Evolutionary conservation across 2,888 invertebrate genomes (phyloP), one percentile per base, ranked within the genome.

Genomic region (Hyles lineata): DNA sequence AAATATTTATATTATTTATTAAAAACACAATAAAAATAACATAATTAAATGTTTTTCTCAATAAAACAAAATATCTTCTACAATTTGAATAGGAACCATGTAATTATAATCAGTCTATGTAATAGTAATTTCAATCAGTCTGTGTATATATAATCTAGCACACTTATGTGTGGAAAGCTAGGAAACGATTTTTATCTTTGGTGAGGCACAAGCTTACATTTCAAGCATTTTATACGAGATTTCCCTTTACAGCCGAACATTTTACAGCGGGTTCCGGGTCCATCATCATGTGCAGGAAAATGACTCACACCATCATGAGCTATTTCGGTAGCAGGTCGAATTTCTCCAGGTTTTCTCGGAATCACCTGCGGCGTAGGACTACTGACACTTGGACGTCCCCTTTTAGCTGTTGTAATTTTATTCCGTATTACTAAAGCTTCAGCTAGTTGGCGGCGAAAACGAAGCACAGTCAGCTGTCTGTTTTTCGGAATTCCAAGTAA

Each of bases 111-210:
- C 15, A 70, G 21, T 25, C 23, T 17, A 70, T 70, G 58, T 70
- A 70, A 52, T 70, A 55, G 52, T 70, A 70, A 25, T 70, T 70
- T 35, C 35, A 35, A 35, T 35, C 35, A 35, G 35, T 35, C 70
- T 70, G 50, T 70, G 19, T 50, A 62, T 63, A 63, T 70, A 69
- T 35, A 35, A 52, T 52, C 17, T 52, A 17, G 19, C 17, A 52
- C 15, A 70, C 52, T 62, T 67, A 35, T 35, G 35, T 35, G 8
- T 81, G 77, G 69, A 81, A 80, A 71, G 70, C 72, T 77, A 80
- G 74, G 76, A 80, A 80, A 69, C 80, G 79, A 67, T 80, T 79
- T 70, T 80, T 81, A 50, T 81, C 80, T 70, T 81, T 81, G 23
- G 79, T 79, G n/a, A 82, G 77, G 72, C 79, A 79, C 17, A 81